Base-by-base conservation (phyloP, 1,140 invertebrate species). In the Heliconius hewitsoni region DNA sequence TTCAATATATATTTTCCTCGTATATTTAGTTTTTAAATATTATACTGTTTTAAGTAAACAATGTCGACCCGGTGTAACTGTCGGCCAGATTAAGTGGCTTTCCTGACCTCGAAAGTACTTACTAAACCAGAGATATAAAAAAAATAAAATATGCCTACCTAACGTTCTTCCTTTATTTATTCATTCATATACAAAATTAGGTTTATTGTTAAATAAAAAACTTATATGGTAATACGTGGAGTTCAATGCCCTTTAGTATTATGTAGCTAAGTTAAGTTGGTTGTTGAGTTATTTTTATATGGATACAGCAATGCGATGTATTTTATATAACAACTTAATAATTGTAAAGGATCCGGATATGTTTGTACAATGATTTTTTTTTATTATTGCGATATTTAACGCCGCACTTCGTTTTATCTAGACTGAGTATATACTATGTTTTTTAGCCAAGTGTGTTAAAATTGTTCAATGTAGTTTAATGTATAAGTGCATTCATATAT, bases 251-350 rank as follows among this genome's bases (percentile, higher is more conserved):
- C 84, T 82, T 60, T 55, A 23, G 75, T 78, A 72, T 75, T 82
- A 75, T 84, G 80, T 74, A 74, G 77, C 76, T 60, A 80, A 82
- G 78, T 82, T 74, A 80, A 82, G 79, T 73, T 84, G 77, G 77
- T 80, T 82, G 80, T 78, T 76, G 77, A 73, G 72, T 71, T 71
- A 71, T 27, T 9, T 8, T 46, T 46, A 46, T 46, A 46, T 16
- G 42, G 13, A 46, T 46, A 16, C 16, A 46, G 42, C 13, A 16
- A 3, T 46, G 13, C 3, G 42, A 46, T 46, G 5, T 46, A 46
- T 16, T 46, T 46, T 46, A 5, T 46, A 46, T 16, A 13, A 46
- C 13, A 46, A 46, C 42, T 46, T 46, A 46, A 46, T 46, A 46
- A 1, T 42, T 13, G 9, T 39, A 37, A 37, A 6, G 3, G 37